Evolutionary conservation across 2,797 vertebrate species (phyloP).

Genomic region (Bradypodion ventrale): DNA sequence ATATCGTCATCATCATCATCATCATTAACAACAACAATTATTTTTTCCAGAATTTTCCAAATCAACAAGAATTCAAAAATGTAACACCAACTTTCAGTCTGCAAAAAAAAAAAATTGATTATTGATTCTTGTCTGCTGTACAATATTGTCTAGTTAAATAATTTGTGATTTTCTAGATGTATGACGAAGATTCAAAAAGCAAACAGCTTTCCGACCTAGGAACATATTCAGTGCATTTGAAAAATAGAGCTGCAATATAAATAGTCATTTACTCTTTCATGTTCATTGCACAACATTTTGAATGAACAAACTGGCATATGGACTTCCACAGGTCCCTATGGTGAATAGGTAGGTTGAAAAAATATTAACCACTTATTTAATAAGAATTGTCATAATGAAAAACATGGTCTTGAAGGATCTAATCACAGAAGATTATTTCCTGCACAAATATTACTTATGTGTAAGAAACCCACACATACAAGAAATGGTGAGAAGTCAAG

Average conservation of each 20-base stretch:
- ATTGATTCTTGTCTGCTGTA: background rate
- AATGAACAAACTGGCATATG: background rate
- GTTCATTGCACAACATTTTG: background rate
- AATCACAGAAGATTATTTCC: background rate
- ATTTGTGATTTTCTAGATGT: background rate
- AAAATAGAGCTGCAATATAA: background rate
- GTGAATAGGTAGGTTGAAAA: background rate
- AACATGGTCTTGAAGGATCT: background rate
- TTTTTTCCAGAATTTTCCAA: background rate
- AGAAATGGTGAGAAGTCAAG: constrained; percentile 6
- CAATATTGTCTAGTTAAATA: background rate
- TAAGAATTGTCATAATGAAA: constrained; percentile 2
- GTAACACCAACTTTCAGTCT: background rate
- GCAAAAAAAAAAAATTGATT: background rate
- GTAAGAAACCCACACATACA: background rate
- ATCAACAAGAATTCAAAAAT: background rate
- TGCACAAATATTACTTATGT: constrained; percentile 1
- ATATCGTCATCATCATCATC: too few species aligned
- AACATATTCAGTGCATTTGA: background rate
- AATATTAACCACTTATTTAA: constrained; percentile 9
- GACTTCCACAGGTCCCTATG: too few species aligned
- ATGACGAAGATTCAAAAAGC: background rate
- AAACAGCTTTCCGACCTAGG: background rate
- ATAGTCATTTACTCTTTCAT: background rate
- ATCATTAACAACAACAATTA: too few species aligned